Conservation (phyloP, 2,797 vertebrate genomes). For the Karalla daura region DNA sequence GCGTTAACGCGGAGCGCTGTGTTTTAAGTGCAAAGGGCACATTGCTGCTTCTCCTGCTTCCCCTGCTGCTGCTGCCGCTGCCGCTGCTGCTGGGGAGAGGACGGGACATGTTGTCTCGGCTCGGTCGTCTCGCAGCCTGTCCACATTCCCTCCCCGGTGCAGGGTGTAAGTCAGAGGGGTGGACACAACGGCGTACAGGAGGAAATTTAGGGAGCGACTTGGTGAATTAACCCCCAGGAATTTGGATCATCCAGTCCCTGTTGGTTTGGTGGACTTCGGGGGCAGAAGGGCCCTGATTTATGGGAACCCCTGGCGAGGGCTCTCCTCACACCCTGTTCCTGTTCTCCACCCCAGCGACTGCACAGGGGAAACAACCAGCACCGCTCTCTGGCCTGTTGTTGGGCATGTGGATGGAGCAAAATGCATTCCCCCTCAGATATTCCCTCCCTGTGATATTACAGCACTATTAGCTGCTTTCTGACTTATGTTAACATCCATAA, state of each 20-base stretch:
- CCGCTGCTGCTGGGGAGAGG: too few species aligned
- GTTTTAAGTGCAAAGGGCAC: conserved; percentile 78
- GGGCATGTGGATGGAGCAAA: conserved; percentile 27
- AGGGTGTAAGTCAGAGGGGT: conserved; percentile 46
- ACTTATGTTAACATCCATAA: background rate
- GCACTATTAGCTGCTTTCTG: background rate
- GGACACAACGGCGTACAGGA: conserved; percentile 60
- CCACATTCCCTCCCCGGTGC: conserved; percentile 23
- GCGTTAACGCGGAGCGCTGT: conserved; percentile 57
- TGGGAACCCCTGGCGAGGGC: conserved; percentile 88
- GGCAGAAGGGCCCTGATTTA: conserved; percentile 89
- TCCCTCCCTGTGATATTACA: background rate
- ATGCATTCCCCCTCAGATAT: conserved; percentile 4
- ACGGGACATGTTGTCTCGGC: conserved; percentile 25
- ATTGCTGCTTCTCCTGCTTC: conserved; percentile 19
- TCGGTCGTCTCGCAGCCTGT: conserved; percentile 39
- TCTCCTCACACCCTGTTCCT: conserved; percentile 89
- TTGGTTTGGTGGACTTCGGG: conserved; percentile 77
- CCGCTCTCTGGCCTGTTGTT: conserved; percentile 30
- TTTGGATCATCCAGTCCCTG: conserved; percentile 83
- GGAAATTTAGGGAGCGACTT: conserved; percentile 76
- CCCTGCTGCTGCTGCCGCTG: too few species aligned
- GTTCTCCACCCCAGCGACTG: conserved; percentile 75
- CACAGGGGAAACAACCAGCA: conserved; percentile 49
- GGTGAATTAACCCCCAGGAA: conserved; percentile 86